Evolutionary conservation across 1,140 invertebrate genomes (phyloP), one percentile per base, ranked within the genome.

Genomic region (Caerostris extrusa): DNA sequence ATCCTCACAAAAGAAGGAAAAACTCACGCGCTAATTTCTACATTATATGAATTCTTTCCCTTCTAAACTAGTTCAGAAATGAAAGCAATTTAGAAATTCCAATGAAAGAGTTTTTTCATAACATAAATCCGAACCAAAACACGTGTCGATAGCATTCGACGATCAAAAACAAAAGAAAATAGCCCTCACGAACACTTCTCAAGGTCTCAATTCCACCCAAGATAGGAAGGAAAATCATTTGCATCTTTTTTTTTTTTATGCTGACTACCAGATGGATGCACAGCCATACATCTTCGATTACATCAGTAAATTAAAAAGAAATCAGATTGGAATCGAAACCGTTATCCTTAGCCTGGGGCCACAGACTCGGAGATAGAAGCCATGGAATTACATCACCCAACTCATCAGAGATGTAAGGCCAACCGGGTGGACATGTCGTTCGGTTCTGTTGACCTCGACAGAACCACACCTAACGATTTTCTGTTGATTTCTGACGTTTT

Each of bases 271-370:
- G 10, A 64, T 64, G 61, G 2, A 17, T 17, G 17, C 12, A 64
- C 17, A 64, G 53, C 71, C 50, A 50, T 77, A 85, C 57, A 3
- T 85, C 12, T 67, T 67, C 50, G 5, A 88, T 88, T 88, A 88
- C 86, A 88, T 88, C 86, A 88, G 61, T 7, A 67, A 85, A 60
- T 85, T 60, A 58, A 50, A 69, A 88, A 61, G 86, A 88, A 53
- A 88, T 64, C 61, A 67, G 57, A 88, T 64, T 64, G 8, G 53
- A 88, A 88, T 64, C 86, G 12, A 88, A 85, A 67, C 86, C 86
- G 86, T 88, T 88, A 88, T 88, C 67, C 60, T 8, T 10, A n/a
- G 86, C 86, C 86, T 3, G 60, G 17, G 86, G 86, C 58, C 3
- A 53, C 3, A 67, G 14, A 67, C 12, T 3, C 58, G 17, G 19